Evolutionary conservation across 2,888 invertebrate genomes (phyloP), one percentile per base, ranked within the genome.

Genomic region (Mesorhabditis spiculigera): DNA sequence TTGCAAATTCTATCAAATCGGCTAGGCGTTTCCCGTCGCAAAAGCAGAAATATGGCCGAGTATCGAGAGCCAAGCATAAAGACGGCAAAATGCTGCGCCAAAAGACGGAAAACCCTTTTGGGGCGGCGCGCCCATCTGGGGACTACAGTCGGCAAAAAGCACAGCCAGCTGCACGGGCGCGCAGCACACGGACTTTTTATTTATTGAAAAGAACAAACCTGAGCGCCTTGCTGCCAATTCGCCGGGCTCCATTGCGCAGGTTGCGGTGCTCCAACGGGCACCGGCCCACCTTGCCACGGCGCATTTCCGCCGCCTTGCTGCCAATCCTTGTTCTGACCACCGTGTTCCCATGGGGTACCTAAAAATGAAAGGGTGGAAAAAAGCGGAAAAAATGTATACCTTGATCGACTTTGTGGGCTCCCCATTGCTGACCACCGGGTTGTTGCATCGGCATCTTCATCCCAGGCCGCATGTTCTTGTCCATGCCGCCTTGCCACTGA

Each of bases 241-340:
- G 58, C 10, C 8, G 58, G n/a, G 8, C n/a, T 10, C 58, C 58
- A 50, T 62, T 70, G 71, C 4, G 58, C 43, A 71, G 65, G 71
- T 65, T 73, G 71, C 69, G 45, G 45, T 44, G 43, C 50, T 50
- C 50, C 67, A 10, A 66, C 50, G 42, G 61, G n/a, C 13, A n/a
- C n/a, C 1, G 68, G 71, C 45, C 43, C 41, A 44, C 63, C 71
- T 62, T 68, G 58, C 58, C 58, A 50, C 10, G 58, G 58, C 8
- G 58, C 58, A n/a, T 50, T 50, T 50, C 58, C 58, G 58, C 58
- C 58, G n/a, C 58, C 58, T 50, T n/a, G 10, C n/a, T 50, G 58
- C 58, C 58, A 50, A 13, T 50, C 58, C n/a, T 50, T 50, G 58
- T n/a, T n/a, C 28, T 28, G 28, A 13, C 58, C 58, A 13, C 58